A percentile compares a stretch with the other conserved stretches of the same genome.
These are phyloP conservation scores for Adela reaumurella DNA, from an alignment of 2,888 invertebrate species.

Conservation along the genomic window DNA sequence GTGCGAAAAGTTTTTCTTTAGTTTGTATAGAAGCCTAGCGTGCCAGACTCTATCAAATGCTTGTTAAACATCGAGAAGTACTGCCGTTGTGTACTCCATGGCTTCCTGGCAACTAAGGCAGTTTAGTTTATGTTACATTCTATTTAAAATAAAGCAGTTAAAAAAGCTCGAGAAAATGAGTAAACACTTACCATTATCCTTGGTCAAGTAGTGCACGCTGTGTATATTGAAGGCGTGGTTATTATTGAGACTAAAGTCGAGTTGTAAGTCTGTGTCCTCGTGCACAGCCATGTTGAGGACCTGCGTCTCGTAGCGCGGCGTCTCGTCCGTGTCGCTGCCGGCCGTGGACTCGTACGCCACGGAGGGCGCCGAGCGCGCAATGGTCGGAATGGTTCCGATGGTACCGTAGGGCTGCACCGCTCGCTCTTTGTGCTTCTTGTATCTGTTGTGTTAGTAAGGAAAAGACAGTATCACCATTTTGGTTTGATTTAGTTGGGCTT, in stretches of 20 bases:
- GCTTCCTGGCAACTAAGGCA: too few relatives aligned
- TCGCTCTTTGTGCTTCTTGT: slow-evolving; percentile 83
- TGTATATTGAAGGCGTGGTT: slow-evolving; percentile 86
- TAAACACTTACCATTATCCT: slow-evolving; percentile 62
- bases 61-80: too few relatives aligned
- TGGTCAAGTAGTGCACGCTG: slow-evolving; percentile 85
- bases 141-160: too few relatives aligned
- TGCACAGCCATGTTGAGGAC: slow-evolving; percentile 85
- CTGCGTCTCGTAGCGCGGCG: slow-evolving; percentile 94
- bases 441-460: too few relatives aligned
- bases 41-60: too few relatives aligned
- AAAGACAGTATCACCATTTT: too few relatives aligned
- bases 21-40: too few relatives aligned
- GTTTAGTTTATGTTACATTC: too few relatives aligned
- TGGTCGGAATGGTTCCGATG: slow-evolving; percentile 38
- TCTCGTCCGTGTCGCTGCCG: slow-evolving; percentile 50
- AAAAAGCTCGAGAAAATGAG: too few relatives aligned
- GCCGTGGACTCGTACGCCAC: slow-evolving; percentile 41
- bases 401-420: slow-evolving; percentile 68
- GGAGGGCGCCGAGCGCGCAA: slow-evolving; percentile 32
- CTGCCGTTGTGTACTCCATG: too few relatives aligned
- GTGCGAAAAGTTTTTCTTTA: too few relatives aligned
- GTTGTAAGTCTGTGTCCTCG: slow-evolving; percentile 78
- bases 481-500: too few relatives aligned
- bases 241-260: slow-evolving; percentile 80